A percentile compares a stretch with the other conserved stretches of the same genome.
These are phyloP conservation scores for Aleadryas rufinucha DNA, from an alignment of 2,113 vertebrate species.

Conservation along the genomic window DNA sequence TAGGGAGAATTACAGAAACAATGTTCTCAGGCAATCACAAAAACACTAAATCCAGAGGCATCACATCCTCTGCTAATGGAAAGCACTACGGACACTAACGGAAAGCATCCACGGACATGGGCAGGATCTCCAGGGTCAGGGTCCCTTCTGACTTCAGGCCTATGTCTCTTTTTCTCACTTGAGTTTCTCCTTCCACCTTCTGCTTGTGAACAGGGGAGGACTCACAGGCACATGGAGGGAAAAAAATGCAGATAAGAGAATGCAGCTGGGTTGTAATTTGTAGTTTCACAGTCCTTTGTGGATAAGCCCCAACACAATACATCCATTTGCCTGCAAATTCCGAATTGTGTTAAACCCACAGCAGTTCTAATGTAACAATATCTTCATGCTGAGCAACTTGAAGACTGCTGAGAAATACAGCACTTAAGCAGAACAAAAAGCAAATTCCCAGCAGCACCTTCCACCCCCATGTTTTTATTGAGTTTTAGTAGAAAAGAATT, in stretches of 20 bases:
- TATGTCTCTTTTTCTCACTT: neutral
- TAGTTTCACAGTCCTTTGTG: constrained; percentile 66
- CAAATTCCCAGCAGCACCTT: constrained; percentile 67
- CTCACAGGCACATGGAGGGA: neutral
- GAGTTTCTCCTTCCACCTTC: neutral
- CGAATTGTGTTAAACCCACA: constrained; percentile 66
- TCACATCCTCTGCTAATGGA: neutral
- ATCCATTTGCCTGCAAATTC: constrained; percentile 73
- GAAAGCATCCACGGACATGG: accelerated
- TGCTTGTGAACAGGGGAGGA: neutral
- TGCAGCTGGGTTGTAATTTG: constrained; percentile 59
- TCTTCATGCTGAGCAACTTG: constrained; percentile 69
- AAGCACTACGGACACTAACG: neutral
- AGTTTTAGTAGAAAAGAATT: constrained; percentile 61
- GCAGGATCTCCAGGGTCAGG: neutral
- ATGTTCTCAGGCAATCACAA: neutral
- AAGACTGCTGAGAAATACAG: constrained; percentile 67
- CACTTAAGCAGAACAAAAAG: constrained; percentile 72
- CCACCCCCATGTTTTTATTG: constrained; percentile 68
- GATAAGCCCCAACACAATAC: constrained; percentile 68
- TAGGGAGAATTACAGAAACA: neutral
- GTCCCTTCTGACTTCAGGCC: neutral
- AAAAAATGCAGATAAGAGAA: constrained; percentile 36
- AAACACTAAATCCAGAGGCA: neutral
- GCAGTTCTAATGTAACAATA: constrained; percentile 67